phyloP scores from a whole-genome alignment of 2,113 vertebrate species.

The Callospermophilus lateralis region DNA sequence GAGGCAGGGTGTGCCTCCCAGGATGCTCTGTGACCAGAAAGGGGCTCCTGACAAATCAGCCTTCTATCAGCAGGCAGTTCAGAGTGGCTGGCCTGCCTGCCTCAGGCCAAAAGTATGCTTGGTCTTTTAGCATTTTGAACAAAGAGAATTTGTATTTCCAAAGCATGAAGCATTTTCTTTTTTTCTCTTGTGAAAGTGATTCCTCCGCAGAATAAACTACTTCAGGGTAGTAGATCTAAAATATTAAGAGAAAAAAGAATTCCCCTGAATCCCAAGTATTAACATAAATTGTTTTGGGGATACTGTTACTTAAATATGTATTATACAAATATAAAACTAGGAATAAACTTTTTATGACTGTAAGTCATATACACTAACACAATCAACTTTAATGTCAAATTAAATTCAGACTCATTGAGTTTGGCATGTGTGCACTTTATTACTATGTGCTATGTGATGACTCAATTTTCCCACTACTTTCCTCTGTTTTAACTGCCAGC shows the following conservation, averaged over 20 bases:
- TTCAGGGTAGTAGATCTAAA: neutral
- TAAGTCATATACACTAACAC: neutral
- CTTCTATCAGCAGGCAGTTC: neutral
- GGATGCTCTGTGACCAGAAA: neutral
- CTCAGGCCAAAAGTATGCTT: neutral
- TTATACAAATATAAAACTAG: neutral
- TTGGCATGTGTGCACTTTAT: neutral
- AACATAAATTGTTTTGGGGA: neutral
- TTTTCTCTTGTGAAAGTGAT: neutral
- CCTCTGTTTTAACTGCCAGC: neutral
- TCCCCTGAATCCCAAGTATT: neutral
- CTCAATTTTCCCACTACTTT: neutral
- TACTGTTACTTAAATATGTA: slow-evolving; percentile 2
- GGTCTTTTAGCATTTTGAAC: neutral
- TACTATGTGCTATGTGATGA: neutral
- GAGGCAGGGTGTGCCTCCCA: neutral
- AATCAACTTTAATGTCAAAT: slow-evolving; percentile 16
- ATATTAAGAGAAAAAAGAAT: neutral
- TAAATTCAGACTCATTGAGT: slow-evolving; percentile 5
- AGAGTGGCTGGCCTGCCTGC: neutral
- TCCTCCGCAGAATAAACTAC: neutral
- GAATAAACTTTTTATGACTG: neutral
- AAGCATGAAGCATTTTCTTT: neutral
- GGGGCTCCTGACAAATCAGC: neutral
- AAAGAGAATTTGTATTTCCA: slow-evolving; percentile 40